Evolutionary conservation across 2,888 invertebrate genomes (phyloP).

Genomic region (Dynastes tityus): DNA sequence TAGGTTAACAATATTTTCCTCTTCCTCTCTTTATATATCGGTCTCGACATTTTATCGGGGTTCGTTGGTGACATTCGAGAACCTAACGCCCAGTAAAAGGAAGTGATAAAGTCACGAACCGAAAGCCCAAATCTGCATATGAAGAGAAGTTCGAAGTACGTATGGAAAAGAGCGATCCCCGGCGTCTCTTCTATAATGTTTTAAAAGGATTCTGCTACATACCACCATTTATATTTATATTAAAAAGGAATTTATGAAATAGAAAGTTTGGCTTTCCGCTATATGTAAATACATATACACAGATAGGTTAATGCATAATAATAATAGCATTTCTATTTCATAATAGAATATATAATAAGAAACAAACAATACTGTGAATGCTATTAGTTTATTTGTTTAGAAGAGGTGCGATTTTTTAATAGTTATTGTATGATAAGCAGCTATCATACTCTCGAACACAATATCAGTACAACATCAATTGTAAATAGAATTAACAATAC

Average conservation of each 20-base stretch:
- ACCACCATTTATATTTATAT: constrained; percentile 2
- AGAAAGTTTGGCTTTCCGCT: neutral
- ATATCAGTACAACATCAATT: too few relatives aligned
- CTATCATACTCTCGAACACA: too few relatives aligned
- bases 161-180: constrained; percentile 4
- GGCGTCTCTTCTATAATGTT: constrained; percentile 34
- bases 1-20: constrained; percentile 46
- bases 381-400: too few relatives aligned
- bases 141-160: constrained; percentile 38
- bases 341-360: too few relatives aligned
- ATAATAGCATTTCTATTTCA: too few relatives aligned
- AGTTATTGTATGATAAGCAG: too few relatives aligned
- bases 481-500: too few relatives aligned
- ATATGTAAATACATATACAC: too few relatives aligned
- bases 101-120: constrained; percentile 46
- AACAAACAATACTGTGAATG: too few relatives aligned
- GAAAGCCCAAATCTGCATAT: constrained; percentile 39
- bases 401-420: too few relatives aligned
- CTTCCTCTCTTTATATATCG: constrained; percentile 30
- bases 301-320: too few relatives aligned
- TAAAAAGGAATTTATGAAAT: constrained; percentile 6
- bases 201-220: constrained; percentile 4
- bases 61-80: constrained; percentile 44
- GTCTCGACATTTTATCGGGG: constrained; percentile 40
- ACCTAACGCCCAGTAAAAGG: constrained; percentile 45